Base-by-base conservation (phyloP, 2,888 invertebrate species). In the Erebia aethiops region DNA sequence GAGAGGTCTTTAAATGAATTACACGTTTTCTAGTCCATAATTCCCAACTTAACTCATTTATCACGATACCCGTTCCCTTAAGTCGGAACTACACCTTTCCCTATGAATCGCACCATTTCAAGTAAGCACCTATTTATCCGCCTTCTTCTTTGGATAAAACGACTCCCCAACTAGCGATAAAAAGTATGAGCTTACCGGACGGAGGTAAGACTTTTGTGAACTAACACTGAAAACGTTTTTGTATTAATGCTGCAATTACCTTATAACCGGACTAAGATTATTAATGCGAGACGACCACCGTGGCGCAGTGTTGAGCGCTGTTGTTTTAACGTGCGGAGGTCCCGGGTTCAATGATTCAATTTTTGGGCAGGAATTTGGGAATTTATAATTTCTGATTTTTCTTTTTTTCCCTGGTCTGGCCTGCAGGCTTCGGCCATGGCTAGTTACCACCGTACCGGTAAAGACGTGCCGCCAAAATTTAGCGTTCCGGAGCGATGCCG, bases 121-220 rank as follows among this genome's bases (percentile, higher is more conserved):
- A 69, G 77, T 77, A 78, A 78, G 78, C 74, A 77, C 77, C 78
- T 77, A 76, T 77, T 77, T 77, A 75, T 75, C 71, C 75, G 72
- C 72, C 75, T 41, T 41, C 65, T 66, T 66, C 65, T 56, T 74
- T 76, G 74, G 73, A 75, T 71, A 73, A 76, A 77, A 78, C 77
- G 76, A 71, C 75, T 77, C 77, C 78, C 77, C 73, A 61, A 74
- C 71, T 75, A 72, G 71, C 75, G 74, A 76, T 78, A 78, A 77
- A 78, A 75, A 73, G 73, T 75, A 77, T 75, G 74, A 74, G 73
- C 74, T 72, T 71, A 61, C 68, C 71, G 71, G 74, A 68, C 72
- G 67, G 61, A 73, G 65, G 62, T 70, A 62, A 66, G 66, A 72
- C 72, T 72, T 72, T 72, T 68, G 69, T 49, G 65, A 57, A 57